Base-by-base conservation (phyloP, 2,797 vertebrate species). In the Zalophus californianus region DNA sequence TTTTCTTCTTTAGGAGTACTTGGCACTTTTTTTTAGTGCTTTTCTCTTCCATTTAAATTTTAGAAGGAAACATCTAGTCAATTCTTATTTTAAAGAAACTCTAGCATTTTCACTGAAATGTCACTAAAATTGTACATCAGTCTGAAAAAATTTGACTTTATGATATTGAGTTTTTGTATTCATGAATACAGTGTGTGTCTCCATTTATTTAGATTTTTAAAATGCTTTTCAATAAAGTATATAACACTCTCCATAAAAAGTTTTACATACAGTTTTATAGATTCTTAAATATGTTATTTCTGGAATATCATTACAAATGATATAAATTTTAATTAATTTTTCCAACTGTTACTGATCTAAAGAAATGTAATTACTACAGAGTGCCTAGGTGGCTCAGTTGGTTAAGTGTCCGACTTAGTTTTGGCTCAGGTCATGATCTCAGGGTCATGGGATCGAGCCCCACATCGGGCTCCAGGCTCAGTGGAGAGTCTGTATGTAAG, bases 281-380 rank as follows among this genome's bases (percentile, higher is more conserved):
- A 72, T 89, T 97, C 18, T 5, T 58, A 96, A 44, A 62, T 50
- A 54, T 84, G 20, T 29, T 54, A 60, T 38, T 94, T 96, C 92
- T 35, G 14, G 14, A 93, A 68, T 86, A 78, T 8, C 10, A n/a
- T 48, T 88, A 41, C 25, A 93, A 85, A 58, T 60, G 5, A n/a
- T 66, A 60, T 44, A 2, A 78, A 15, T 97, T 60, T 70, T 68
- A 50, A 87, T 75, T 78, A 96, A 89, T 48, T 48, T 96, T 93
- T 64, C 35, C 50, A 97, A 44, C 12, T 96, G 12, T 84, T 80
- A 68, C 21, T 66, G 35, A 54, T 64, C 29, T 88, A 56, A 21
- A 77, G 6, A 92, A 91, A 83, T 73, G 29, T 73, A 92, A 92
- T 91, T 79, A 62, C 5, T 35, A 27, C 50, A 9, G n/a, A 4